Conservation (phyloP, 2,113 vertebrate genomes). For the Ariopsis seemanni region DNA sequence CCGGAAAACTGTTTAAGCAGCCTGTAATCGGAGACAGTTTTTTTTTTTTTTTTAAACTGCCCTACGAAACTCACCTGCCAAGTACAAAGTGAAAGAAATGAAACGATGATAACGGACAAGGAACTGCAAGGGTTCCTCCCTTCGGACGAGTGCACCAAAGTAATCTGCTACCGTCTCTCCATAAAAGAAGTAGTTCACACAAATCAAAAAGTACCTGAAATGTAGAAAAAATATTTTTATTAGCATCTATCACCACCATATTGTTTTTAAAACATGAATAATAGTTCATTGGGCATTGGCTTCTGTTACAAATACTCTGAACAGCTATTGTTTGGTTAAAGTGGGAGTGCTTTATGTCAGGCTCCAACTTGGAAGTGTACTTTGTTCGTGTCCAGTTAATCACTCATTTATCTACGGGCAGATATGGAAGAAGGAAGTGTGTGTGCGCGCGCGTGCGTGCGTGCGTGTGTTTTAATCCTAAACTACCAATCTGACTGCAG, state of each 20-base stretch:
- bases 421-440: slow-evolving; percentile 5
- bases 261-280: neutral
- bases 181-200: slow-evolving; percentile 99
- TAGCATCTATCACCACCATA: neutral
- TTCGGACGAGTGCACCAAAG: slow-evolving; percentile 89
- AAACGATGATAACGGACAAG: slow-evolving; percentile 96
- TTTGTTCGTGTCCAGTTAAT: slow-evolving; percentile 62
- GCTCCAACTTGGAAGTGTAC: slow-evolving; percentile 69
- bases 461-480: too few relatives aligned
- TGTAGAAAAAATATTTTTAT: neutral
- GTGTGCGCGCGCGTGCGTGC: neutral
- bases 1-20: neutral
- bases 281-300: neutral
- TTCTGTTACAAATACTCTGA: neutral
- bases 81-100: slow-evolving; percentile 95
- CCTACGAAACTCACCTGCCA: slow-evolving; percentile 80
- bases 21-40: neutral
- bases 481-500: too few relatives aligned
- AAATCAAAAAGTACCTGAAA: slow-evolving; percentile 93
- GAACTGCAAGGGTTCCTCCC: slow-evolving; percentile 94
- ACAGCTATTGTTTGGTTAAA: slow-evolving; percentile 43
- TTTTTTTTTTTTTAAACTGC: too few relatives aligned
- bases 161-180: slow-evolving; percentile 98
- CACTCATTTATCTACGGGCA: slow-evolving; percentile 44
- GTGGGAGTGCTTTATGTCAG: slow-evolving; percentile 47